These are phyloP conservation scores for Keiferia lycopersicella DNA, from an alignment of 2,888 invertebrate species.

Conservation along the genomic window DNA sequence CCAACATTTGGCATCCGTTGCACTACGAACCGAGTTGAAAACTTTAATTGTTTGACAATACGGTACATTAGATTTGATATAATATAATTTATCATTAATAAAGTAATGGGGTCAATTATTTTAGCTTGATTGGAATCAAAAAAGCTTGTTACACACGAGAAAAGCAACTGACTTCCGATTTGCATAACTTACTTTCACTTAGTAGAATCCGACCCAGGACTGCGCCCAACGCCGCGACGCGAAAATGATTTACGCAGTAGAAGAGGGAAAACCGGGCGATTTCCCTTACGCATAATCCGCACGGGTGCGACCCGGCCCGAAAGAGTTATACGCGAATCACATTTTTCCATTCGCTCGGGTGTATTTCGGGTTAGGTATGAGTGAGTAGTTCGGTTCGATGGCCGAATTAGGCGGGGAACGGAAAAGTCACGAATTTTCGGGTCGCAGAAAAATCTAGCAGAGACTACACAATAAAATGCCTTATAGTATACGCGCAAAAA, in stretches of 20 bases:
- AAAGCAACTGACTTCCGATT: neutral
- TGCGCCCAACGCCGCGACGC: conserved; percentile 44
- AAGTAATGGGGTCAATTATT: no score
- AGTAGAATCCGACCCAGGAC: conserved; percentile 30
- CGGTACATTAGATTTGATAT: no score
- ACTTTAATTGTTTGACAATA: no score
- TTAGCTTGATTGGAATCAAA: no score
- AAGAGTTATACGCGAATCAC: conserved; percentile 65
- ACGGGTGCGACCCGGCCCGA: conserved; percentile 45
- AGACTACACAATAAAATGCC: no score
- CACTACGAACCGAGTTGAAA: no score
- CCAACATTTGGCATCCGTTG: no score
- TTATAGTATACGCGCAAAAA: no score
- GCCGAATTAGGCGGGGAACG: neutral
- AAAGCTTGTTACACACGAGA: no score
- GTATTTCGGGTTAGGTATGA: conserved; percentile 40
- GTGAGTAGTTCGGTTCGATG: neutral
- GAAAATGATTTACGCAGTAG: conserved; percentile 72
- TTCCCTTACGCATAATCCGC: conserved; percentile 59
- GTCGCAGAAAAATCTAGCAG: neutral
- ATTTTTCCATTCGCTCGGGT: conserved; percentile 52
- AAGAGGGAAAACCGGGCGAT: conserved; percentile 60
- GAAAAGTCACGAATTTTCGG: neutral
- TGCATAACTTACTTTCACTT: neutral
- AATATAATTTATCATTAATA: no score